Evolutionary conservation across 2,797 vertebrate species (phyloP).

Genomic region (Enoplosus armatus): DNA sequence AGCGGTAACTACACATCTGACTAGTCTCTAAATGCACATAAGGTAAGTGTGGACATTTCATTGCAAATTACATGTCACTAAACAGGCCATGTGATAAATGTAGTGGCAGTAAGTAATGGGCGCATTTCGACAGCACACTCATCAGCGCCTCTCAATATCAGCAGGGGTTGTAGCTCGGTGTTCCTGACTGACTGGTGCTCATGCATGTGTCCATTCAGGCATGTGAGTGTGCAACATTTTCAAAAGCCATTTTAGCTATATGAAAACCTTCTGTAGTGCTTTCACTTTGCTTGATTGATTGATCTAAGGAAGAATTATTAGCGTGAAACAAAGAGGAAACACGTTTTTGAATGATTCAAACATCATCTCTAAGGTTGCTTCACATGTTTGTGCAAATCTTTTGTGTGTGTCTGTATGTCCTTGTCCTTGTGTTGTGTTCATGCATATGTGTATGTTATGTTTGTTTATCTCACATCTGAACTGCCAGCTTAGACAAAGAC

Average conservation of each 20-base stretch:
- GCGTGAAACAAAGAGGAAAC: background rate
- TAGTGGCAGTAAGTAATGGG: conserved; percentile 64
- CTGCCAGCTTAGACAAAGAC: conserved; percentile 13
- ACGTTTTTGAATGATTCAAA: background rate
- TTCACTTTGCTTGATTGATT: conserved; percentile 5
- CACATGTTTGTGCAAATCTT: background rate
- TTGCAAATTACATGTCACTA: conserved; percentile 57
- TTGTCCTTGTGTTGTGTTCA: conserved; percentile 2
- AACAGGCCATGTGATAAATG: conserved; percentile 64
- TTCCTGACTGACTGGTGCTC: conserved; percentile 27
- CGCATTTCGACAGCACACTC: conserved; percentile 45
- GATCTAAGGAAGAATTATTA: background rate
- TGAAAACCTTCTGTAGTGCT: background rate
- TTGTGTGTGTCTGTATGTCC: background rate
- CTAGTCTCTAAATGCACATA: conserved; percentile 26
- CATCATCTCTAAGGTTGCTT: background rate
- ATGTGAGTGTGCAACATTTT: background rate
- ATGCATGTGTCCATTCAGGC: conserved; percentile 4
- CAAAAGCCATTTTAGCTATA: background rate
- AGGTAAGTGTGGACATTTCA: conserved; percentile 42
- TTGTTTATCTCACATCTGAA: conserved; percentile 7
- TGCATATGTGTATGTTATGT: background rate
- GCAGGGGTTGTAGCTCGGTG: conserved; percentile 44
- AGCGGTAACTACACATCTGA: conserved; percentile 4
- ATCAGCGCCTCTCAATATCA: conserved; percentile 37